Conservation (phyloP, 2,888 invertebrate genomes). For the Idaea biselata region DNA sequence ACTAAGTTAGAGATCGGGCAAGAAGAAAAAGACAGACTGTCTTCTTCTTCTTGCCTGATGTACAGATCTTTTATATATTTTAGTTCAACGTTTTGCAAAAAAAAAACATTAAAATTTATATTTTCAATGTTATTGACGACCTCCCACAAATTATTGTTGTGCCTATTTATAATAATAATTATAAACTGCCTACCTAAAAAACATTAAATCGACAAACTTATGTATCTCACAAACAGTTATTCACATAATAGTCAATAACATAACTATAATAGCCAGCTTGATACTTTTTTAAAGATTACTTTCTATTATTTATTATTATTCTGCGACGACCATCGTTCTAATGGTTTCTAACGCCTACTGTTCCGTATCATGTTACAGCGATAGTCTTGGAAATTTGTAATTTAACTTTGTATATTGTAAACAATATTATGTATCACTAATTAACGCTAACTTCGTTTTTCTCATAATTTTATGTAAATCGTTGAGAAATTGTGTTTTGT, state of each 20-base stretch:
- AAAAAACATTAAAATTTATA: no score
- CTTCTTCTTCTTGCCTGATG: no score
- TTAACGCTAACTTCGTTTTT: conserved; percentile 6
- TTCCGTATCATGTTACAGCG: neutral
- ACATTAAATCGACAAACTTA: neutral
- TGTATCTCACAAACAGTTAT: neutral
- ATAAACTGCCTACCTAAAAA: no score
- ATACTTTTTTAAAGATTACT: neutral
- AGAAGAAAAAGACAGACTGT: no score
- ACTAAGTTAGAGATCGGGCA: no score
- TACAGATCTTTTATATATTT: no score
- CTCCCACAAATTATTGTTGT: no score
- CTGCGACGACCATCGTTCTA: neutral
- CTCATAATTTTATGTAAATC: neutral
- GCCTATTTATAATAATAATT: no score
- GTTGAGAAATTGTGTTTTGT: neutral
- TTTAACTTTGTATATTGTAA: neutral
- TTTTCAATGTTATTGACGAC: no score
- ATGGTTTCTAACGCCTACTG: neutral
- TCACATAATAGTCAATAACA: neutral
- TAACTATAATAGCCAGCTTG: neutral
- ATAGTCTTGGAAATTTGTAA: neutral
- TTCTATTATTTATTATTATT: neutral
- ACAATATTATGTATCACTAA: neutral
- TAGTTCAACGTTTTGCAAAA: no score